Evolutionary conservation across 2,797 vertebrate species (phyloP), one percentile per base, ranked within the genome.

Genomic region (Moxostoma hubbsi): DNA sequence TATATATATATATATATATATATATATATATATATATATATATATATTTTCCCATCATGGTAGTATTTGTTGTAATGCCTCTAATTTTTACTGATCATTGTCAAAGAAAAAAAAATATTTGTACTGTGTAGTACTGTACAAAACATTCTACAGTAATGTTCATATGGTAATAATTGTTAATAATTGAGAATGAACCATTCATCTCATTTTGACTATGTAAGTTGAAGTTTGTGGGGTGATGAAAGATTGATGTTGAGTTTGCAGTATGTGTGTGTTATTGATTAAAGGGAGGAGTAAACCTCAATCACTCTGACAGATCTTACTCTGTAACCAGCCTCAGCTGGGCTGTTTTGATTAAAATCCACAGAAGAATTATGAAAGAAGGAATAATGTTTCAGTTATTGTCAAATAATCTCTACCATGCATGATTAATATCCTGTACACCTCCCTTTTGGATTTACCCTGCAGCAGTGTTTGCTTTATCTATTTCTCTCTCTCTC

Each of bases 331-430:
- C 36, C 62, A 43, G 53, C 74, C 72, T 79, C 76, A 76, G 80
- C 72, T 82, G 76, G 54, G 49, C 8, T 16, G 45, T 64, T 73
- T 57, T 79, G 80, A 84, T 81, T 84, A 82, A 79, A 76, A 73
- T 64, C 58, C 75, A 65, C 46, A 43, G 67, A 69, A 58, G 72
- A 73, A 66, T 71, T 70, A 67, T 50, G 36, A 73, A 84, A 67
- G 54, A 68, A 64, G 68, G 90, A 91, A 89, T 93, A 92, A 90
- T 91, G 90, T 85, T 91, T 90, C 93, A 92, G 93, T 90, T 93
- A 73, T 72, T 55, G 36, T 70, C 15, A 51, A 49, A 55, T 73
- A 65, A 75, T 68, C 66, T 72, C 73, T 11, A 78, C 36, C 13
- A 46, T 7, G 36, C 11, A 12, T 79, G 79, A 81, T 71, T 65